Evolutionary conservation across 2,888 invertebrate species (phyloP).

Genomic region (Lobophora halterata): DNA sequence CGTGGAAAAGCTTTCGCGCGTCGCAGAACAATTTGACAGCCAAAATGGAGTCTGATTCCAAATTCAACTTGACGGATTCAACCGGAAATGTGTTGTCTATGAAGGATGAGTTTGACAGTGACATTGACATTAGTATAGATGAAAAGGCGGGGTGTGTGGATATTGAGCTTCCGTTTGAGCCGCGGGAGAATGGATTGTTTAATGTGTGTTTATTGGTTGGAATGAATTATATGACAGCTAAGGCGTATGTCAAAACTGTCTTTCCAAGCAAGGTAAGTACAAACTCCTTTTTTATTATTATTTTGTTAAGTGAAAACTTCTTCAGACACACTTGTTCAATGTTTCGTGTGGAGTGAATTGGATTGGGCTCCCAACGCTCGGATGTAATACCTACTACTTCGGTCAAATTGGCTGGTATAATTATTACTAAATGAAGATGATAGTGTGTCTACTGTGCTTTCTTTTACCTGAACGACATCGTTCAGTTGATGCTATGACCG

Average conservation of each 20-base stretch:
- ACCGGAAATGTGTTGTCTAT: slow-evolving; percentile 55
- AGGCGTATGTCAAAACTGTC: slow-evolving; percentile 86
- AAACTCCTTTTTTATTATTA: neutral
- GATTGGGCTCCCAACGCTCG: too few species aligned
- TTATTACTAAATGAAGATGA: too few species aligned
- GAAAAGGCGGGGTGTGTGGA: slow-evolving; percentile 69
- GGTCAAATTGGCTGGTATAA: too few species aligned
- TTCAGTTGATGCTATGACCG: too few species aligned
- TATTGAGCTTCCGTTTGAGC: slow-evolving; percentile 60
- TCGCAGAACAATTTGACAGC: slow-evolving; percentile 64
- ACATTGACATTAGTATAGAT: slow-evolving; percentile 59
- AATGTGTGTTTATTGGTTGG: slow-evolving; percentile 86
- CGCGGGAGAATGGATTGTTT: slow-evolving; percentile 77
- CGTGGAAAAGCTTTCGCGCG: slow-evolving; percentile 71
- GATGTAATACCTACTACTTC: too few species aligned
- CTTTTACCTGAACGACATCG: too few species aligned
- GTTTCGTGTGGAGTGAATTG: too few species aligned
- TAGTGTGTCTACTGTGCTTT: too few species aligned
- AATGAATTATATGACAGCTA: slow-evolving; percentile 82
- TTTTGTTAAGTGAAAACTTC: too few species aligned
- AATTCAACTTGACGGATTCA: slow-evolving; percentile 34
- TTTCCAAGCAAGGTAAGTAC: slow-evolving; percentile 83
- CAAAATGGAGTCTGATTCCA: neutral
- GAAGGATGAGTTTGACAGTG: slow-evolving; percentile 46
- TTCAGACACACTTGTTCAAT: too few species aligned